Percentiles rank a stretch among this genome's conserved stretches.
Evolutionary conservation across 2,797 vertebrate genomes (phyloP).

Genomic region (Micrastur ruficollis): DNA sequence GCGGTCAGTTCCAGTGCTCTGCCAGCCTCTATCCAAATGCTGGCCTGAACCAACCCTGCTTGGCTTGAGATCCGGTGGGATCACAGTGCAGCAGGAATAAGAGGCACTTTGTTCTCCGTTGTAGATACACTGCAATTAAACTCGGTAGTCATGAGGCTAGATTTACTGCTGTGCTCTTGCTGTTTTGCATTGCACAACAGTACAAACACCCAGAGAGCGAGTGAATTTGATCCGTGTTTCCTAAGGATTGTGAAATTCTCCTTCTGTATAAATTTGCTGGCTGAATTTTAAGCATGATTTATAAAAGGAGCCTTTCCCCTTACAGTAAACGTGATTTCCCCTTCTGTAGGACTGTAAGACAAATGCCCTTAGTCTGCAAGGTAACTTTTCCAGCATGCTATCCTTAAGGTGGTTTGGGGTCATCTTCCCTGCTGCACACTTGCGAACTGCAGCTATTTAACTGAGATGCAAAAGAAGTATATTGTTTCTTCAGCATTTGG

Average conservation of each 20-base stretch:
- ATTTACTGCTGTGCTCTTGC: neutral
- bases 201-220: neutral
- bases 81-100: neutral
- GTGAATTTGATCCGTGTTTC: neutral
- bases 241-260: slow-evolving; percentile 27
- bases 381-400: neutral
- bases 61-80: neutral
- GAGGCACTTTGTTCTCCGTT: neutral
- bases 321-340: neutral
- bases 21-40: neutral
- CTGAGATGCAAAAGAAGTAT: slow-evolving; percentile 1
- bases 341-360: neutral
- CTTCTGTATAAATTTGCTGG: neutral
- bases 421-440: neutral
- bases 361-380: neutral
- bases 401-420: neutral
- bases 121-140: neutral
- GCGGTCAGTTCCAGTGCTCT: neutral
- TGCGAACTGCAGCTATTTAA: slow-evolving; percentile 33
- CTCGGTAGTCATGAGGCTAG: neutral
- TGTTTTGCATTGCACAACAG: neutral
- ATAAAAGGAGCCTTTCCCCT: neutral
- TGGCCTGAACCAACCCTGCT: neutral
- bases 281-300: slow-evolving; percentile 12
- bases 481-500: neutral